These are phyloP conservation scores for Stenodema calcarata DNA, from an alignment of 2,888 invertebrate genomes.

Conservation along the genomic window DNA sequence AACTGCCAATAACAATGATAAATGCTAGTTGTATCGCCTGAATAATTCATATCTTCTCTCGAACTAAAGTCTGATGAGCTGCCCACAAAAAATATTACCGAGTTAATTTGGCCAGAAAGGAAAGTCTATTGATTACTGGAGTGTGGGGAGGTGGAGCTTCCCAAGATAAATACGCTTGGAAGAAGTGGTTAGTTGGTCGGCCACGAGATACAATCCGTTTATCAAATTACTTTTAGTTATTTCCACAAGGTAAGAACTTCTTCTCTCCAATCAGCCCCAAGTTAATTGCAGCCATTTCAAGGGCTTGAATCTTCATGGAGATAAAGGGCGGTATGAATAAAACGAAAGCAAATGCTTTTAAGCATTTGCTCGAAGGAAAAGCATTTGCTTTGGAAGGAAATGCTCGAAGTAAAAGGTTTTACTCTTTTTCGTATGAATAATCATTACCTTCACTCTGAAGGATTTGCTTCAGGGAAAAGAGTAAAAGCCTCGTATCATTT, in stretches of 20 bases:
- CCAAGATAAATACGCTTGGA: background rate
- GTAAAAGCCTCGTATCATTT: no score
- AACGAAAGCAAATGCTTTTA: no score
- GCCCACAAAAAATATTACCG: background rate
- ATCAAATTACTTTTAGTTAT: conserved; percentile 1
- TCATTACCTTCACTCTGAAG: no score
- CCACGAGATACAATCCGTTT: background rate
- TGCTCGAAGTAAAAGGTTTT: no score
- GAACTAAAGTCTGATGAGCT: background rate
- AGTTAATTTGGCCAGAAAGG: background rate
- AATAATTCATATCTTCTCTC: no score
- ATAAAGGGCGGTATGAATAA: no score
- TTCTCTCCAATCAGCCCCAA: background rate
- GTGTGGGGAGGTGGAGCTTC: background rate
- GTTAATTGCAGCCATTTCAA: background rate
- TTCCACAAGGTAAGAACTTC: background rate
- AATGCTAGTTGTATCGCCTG: no score
- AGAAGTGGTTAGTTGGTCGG: conserved; percentile 11
- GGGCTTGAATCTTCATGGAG: background rate
- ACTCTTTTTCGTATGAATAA: no score
- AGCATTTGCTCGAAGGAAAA: no score
- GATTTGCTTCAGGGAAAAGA: no score
- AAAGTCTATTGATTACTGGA: background rate
- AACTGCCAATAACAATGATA: no score
- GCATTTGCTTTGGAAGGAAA: no score